Evolutionary conservation across 2,888 invertebrate genomes (phyloP).

Genomic region (Apotomis capreana): DNA sequence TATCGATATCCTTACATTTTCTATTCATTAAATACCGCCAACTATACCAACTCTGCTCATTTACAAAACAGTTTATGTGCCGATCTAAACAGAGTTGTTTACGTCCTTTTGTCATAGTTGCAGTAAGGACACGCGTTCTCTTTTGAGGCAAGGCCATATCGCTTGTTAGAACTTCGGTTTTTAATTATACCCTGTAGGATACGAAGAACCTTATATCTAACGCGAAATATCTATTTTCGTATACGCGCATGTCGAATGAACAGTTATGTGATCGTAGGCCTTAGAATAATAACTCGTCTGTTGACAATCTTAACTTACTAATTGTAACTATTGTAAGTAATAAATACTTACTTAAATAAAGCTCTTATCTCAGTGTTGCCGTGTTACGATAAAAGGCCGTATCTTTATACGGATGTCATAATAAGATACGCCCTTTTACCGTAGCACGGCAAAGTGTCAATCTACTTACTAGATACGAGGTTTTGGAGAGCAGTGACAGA

Average conservation of each 20-base stretch:
- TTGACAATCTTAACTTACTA: too few species aligned
- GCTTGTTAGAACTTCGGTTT: constrained; percentile 29
- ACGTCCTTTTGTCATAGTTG: background rate
- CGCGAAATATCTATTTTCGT: background rate
- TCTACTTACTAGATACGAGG: too few species aligned
- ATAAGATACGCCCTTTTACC: too few species aligned
- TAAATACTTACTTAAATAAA: too few species aligned
- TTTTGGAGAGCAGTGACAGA: too few species aligned
- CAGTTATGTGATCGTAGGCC: too few species aligned
- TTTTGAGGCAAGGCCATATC: constrained; percentile 59
- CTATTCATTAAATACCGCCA: constrained; percentile 6
- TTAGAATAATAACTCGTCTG: too few species aligned
- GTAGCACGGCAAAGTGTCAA: too few species aligned
- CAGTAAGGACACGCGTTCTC: constrained; percentile 61
- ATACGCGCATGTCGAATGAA: background rate
- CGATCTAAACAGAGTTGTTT: background rate
- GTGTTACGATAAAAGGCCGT: too few species aligned
- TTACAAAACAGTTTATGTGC: background rate
- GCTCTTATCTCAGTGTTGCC: too few species aligned
- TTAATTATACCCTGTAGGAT: constrained; percentile 23
- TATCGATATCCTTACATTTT: constrained; percentile 15
- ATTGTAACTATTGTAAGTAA: too few species aligned
- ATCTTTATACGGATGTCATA: too few species aligned
- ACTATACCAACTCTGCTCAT: background rate
- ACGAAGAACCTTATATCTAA: constrained; percentile 1